A percentile compares a stretch with the other conserved stretches of the same genome.
phyloP scores from a whole-genome alignment of 2,888 invertebrate species.

The Microchrysa polita region DNA sequence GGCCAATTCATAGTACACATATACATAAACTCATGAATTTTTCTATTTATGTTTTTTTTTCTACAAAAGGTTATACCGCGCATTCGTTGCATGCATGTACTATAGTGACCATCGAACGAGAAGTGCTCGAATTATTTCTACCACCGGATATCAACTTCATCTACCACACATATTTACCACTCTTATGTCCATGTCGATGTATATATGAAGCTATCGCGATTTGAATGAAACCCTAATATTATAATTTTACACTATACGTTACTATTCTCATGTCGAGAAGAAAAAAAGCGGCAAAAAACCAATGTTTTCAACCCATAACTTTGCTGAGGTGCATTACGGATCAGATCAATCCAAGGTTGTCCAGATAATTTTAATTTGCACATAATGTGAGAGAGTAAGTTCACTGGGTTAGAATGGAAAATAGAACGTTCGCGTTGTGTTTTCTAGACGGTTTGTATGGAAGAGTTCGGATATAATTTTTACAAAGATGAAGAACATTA shows the following conservation, averaged over 20 bases:
- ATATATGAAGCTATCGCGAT: not conserved
- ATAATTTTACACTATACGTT: slow-evolving; percentile 28
- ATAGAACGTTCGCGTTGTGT: not conserved
- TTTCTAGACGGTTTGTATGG: too few species aligned
- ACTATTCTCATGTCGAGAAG: slow-evolving; percentile 21
- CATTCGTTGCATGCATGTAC: not conserved
- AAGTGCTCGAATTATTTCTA: slow-evolving; percentile 38
- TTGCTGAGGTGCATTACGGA: slow-evolving; percentile 40
- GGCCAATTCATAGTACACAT: slow-evolving; percentile 35
- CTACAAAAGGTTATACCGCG: slow-evolving; percentile 33
- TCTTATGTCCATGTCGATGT: slow-evolving; percentile 17
- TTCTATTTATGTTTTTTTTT: not conserved
- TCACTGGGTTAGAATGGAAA: not conserved
- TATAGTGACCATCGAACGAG: not conserved
- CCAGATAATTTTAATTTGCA: slow-evolving; percentile 41
- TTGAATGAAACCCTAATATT: slow-evolving; percentile 40
- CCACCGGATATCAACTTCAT: slow-evolving; percentile 42
- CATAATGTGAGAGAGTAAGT: slow-evolving; percentile 20
- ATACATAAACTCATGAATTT: slow-evolving; percentile 19
- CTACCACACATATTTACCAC: slow-evolving; percentile 24
- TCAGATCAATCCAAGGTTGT: slow-evolving; percentile 36
- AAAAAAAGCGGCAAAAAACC: not conserved
- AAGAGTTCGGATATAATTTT: not conserved
- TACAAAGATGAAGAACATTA: not conserved
- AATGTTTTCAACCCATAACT: slow-evolving; percentile 30